Evolutionary conservation across 1,140 invertebrate species (phyloP).

Genomic region (Drosophila athabasca): DNA sequence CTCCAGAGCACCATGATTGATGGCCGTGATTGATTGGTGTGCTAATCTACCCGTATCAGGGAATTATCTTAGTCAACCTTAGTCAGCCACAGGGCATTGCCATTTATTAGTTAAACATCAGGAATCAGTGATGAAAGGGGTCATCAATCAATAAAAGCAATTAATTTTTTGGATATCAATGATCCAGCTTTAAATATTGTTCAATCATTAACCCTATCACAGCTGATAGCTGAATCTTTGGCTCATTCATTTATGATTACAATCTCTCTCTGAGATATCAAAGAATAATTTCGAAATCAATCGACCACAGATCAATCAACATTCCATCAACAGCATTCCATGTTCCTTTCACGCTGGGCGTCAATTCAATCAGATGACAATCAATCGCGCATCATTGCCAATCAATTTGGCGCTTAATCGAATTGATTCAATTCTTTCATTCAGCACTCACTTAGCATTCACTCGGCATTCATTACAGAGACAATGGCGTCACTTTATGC

Average conservation of each 20-base stretch:
- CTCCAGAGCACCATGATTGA: conserved; percentile 36
- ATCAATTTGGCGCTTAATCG: conserved; percentile 11
- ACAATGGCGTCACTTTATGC: conserved; percentile 23
- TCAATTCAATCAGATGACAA: conserved; percentile 34
- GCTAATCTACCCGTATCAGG: not conserved
- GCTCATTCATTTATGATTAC: too few species aligned
- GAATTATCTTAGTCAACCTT: conserved; percentile 27
- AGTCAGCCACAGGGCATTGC: not conserved
- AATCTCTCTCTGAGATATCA: not conserved
- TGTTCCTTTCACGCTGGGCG: not conserved
- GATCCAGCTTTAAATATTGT: too few species aligned
- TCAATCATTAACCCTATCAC: too few species aligned
- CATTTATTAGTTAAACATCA: conserved; percentile 4
- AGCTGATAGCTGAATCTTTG: too few species aligned
- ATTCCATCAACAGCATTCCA: conserved; percentile 13
- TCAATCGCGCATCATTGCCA: conserved; percentile 37
- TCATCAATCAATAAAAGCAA: conserved; percentile 6
- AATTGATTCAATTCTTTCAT: conserved; percentile 19
- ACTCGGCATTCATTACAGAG: conserved; percentile 36
- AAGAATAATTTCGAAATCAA: conserved; percentile 2
- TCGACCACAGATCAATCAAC: conserved; percentile 16
- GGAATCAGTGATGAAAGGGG: not conserved
- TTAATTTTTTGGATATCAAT: not conserved
- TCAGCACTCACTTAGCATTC: conserved; percentile 32
- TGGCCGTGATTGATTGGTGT: conserved; percentile 39